phyloP scores from a whole-genome alignment of 1,140 invertebrate species.

The Nasonia vitripennis region DNA sequence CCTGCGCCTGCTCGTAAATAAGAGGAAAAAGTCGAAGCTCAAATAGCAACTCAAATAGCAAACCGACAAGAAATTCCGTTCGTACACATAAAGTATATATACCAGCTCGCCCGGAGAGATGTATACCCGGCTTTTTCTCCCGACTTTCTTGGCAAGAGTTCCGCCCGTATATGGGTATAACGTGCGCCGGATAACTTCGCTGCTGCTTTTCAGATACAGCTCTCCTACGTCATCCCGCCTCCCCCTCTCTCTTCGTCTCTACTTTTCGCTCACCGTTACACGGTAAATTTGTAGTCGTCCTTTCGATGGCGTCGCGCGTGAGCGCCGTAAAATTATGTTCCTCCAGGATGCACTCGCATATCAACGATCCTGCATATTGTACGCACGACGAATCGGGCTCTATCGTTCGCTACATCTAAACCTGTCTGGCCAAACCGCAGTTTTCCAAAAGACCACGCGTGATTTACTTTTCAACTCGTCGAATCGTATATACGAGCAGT shows the following conservation, averaged over 20 bases:
- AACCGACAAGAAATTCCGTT: slow-evolving; percentile 34
- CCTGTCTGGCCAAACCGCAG: neutral
- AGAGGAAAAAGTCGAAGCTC: slow-evolving; percentile 7
- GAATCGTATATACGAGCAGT: neutral
- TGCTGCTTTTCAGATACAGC: slow-evolving; percentile 38
- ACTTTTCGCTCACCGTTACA: slow-evolving; percentile 11
- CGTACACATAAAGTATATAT: slow-evolving; percentile 27
- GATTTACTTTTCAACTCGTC: neutral
- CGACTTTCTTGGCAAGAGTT: slow-evolving; percentile 43
- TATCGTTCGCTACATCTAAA: neutral
- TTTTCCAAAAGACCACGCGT: neutral
- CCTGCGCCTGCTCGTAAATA: neutral
- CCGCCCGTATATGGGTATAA: slow-evolving; percentile 12
- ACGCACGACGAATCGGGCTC: neutral
- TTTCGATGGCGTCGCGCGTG: neutral
- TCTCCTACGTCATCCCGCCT: neutral
- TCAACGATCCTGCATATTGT: too few species aligned
- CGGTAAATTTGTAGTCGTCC: slow-evolving; percentile 21
- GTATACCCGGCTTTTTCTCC: neutral
- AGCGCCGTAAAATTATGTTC: neutral
- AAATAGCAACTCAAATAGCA: slow-evolving; percentile 27
- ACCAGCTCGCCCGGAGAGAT: slow-evolving; percentile 5
- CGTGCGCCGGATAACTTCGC: slow-evolving; percentile 37
- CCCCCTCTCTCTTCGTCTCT: neutral
- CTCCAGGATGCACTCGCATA: neutral